phyloP scores from a whole-genome alignment of 2,113 vertebrate species.

The Geothlypis trichas region DNA sequence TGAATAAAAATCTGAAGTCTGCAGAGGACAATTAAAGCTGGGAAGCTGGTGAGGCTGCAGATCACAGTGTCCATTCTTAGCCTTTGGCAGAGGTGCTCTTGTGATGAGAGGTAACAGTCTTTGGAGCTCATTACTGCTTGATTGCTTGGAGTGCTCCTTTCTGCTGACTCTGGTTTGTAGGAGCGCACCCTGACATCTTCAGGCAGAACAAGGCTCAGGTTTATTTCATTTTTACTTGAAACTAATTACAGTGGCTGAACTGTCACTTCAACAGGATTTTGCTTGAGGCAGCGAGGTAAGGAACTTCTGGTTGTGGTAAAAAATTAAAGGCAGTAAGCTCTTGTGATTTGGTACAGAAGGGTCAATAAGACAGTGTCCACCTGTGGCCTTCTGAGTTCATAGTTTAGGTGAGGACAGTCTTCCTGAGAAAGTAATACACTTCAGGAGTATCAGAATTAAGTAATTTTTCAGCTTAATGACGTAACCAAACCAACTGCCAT shows the following conservation, averaged over 20 bases:
- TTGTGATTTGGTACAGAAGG: background rate
- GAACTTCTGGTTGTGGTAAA: background rate
- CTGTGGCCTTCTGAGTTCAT: background rate
- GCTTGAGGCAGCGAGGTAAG: background rate
- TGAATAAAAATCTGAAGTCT: background rate
- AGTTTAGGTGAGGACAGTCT: background rate
- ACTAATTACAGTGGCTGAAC: background rate
- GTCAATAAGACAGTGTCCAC: background rate
- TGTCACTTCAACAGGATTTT: background rate
- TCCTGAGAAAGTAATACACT: background rate
- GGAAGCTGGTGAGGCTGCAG: background rate
- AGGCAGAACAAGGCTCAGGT: background rate
- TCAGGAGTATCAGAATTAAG: background rate
- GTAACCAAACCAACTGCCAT: background rate
- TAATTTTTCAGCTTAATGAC: background rate
- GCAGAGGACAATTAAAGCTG: background rate
- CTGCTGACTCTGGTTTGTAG: background rate
- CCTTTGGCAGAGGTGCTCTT: background rate
- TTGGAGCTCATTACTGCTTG: fast-evolving
- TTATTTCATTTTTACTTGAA: background rate
- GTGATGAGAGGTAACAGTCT: background rate
- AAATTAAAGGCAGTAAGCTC: background rate
- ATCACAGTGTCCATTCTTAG: background rate
- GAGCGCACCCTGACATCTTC: background rate
- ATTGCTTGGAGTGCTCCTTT: background rate